These are phyloP conservation scores for Neosalanx taihuensis DNA, from an alignment of 2,797 vertebrate species.

Conservation along the genomic window DNA sequence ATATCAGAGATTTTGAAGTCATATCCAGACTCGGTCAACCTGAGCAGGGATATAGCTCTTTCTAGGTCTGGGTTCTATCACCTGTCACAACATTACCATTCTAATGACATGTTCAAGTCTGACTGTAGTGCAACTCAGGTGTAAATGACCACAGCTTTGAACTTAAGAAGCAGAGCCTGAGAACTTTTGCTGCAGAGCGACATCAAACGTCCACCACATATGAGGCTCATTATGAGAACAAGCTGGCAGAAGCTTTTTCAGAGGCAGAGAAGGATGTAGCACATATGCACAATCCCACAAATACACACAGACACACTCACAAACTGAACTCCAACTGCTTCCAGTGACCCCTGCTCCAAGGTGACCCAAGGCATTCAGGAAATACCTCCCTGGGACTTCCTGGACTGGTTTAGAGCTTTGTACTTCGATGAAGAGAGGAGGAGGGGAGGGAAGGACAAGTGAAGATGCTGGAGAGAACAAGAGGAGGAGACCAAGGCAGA, in stretches of 20 bases:
- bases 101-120: constrained; percentile 20
- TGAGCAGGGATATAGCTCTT: constrained; percentile 32
- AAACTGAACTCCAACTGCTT: constrained; percentile 35
- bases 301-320: constrained; percentile 5
- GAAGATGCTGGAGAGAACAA: constrained; percentile 14
- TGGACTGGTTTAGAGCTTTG: constrained; percentile 46
- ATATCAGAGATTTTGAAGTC: constrained; percentile 26
- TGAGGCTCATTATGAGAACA: constrained; percentile 60
- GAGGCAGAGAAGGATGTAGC: constrained; percentile 12
- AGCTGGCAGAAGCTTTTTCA: neutral
- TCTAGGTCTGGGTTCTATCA: constrained; percentile 58
- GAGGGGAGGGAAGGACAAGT: constrained; percentile 14
- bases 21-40: constrained; percentile 32
- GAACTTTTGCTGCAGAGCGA: constrained; percentile 39
- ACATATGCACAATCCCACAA: neutral
- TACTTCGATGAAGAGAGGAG: constrained; percentile 39
- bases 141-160: constrained; percentile 49
- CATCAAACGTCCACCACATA: constrained; percentile 63
- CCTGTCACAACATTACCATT: constrained; percentile 56
- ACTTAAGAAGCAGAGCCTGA: constrained; percentile 53
- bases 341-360: constrained; percentile 44
- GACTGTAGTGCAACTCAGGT: constrained; percentile 44
- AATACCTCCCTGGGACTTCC: constrained; percentile 61
- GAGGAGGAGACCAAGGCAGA: neutral
- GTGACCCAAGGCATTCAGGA: constrained; percentile 63